Percentiles rank a stretch among this genome's conserved stretches.
These are phyloP conservation scores for Hydrolagus colliei DNA, from an alignment of 2,797 vertebrate genomes.

Conservation along the genomic window DNA sequence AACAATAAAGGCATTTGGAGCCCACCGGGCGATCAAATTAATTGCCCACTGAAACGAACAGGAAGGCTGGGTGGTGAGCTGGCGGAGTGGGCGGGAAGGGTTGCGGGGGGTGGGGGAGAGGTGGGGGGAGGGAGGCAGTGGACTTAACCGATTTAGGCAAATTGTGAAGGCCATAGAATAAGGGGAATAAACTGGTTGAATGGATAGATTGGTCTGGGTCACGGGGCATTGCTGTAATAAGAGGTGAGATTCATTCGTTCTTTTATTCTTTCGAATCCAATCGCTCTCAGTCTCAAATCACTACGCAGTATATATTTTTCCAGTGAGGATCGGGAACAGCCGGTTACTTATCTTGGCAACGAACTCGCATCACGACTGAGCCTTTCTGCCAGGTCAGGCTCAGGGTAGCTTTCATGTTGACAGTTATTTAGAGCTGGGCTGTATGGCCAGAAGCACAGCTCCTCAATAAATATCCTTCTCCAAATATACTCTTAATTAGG, in stretches of 20 bases:
- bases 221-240: background rate
- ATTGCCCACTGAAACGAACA: background rate
- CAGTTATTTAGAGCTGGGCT: constrained; percentile 12
- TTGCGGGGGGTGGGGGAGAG: too few species aligned
- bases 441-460: background rate
- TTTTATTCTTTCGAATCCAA: too few species aligned
- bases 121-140: background rate
- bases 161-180: background rate
- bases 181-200: background rate
- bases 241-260: background rate
- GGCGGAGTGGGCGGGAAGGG: too few species aligned
- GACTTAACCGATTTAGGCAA: background rate
- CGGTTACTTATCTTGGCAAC: constrained; percentile 21
- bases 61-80: background rate
- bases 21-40: background rate
- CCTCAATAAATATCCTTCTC: constrained; percentile 5
- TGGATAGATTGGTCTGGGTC: background rate
- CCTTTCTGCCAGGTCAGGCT: background rate
- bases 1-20: background rate
- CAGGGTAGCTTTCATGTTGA: constrained; percentile 5
- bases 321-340: background rate
- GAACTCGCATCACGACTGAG: background rate
- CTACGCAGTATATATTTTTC: background rate
- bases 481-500: constrained; percentile 13
- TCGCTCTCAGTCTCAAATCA: background rate